Conservation (phyloP, 2,888 invertebrate genomes). For the Gasteruption jaculator region DNA sequence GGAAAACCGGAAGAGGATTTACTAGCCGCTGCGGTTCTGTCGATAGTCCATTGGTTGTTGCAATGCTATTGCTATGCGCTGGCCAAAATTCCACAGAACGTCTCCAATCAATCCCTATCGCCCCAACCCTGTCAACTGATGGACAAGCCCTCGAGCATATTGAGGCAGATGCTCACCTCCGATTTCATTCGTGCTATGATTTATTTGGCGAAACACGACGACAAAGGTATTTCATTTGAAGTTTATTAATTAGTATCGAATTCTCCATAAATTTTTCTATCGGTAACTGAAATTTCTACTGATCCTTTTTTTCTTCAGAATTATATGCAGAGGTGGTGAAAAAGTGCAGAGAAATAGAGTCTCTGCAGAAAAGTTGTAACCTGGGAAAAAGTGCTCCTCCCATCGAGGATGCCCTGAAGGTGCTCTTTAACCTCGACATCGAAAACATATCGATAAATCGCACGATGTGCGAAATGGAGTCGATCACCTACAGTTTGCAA, state of each 20-base stretch:
- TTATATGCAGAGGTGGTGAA: conserved; percentile 66
- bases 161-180: conserved; percentile 66
- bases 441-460: conserved; percentile 56
- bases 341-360: conserved; percentile 71
- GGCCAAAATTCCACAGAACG: conserved; percentile 46
- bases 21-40: conserved; percentile 77
- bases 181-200: conserved; percentile 79
- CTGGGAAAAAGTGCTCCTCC: conserved; percentile 57
- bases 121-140: conserved; percentile 61
- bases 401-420: conserved; percentile 61
- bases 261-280: too few relatives aligned
- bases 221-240: too few relatives aligned
- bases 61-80: conserved; percentile 63
- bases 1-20: conserved; percentile 86
- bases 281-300: too few relatives aligned
- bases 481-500: conserved; percentile 72
- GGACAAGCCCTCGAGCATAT: conserved; percentile 65
- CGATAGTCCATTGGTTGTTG: conserved; percentile 76
- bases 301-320: conserved; percentile 46
- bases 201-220: conserved; percentile 77
- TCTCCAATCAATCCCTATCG: conserved; percentile 33
- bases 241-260: too few relatives aligned
- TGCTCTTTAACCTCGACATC: conserved; percentile 61
- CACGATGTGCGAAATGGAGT: conserved; percentile 57
- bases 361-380: conserved; percentile 58